These are phyloP conservation scores for Plutella xylostella DNA, from an alignment of 2,888 invertebrate species.

Conservation along the genomic window DNA sequence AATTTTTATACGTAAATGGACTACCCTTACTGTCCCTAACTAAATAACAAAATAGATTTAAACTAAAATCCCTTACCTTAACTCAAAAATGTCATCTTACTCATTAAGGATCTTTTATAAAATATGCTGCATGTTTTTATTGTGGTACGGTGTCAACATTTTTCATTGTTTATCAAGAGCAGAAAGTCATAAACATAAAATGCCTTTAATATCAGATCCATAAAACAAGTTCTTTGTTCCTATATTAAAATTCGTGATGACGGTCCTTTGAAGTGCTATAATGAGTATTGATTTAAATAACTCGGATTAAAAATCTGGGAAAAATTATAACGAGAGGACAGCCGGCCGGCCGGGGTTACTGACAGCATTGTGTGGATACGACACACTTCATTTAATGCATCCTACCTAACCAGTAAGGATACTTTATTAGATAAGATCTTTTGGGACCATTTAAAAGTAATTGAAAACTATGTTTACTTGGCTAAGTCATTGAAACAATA, in stretches of 20 bases:
- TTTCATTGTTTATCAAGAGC: constrained; percentile 52
- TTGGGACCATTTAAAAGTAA: too few species aligned
- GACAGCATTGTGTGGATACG: constrained; percentile 31
- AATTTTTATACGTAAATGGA: too few species aligned
- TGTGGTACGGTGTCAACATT: constrained; percentile 38
- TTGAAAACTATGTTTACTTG: too few species aligned
- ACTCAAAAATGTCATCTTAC: constrained; percentile 3
- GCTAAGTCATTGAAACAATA: too few species aligned
- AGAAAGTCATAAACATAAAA: constrained; percentile 56
- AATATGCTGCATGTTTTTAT: constrained; percentile 14
- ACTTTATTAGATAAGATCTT: too few species aligned
- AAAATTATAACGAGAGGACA: constrained; percentile 61
- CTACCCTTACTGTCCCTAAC: too few species aligned
- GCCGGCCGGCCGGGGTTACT: constrained; percentile 30
- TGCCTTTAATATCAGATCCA: constrained; percentile 59
- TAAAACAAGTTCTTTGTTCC: constrained; percentile 62
- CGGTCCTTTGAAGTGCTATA: constrained; percentile 63
- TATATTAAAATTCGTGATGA: constrained; percentile 55
- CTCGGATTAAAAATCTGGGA: constrained; percentile 63
- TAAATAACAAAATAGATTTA: too few species aligned
- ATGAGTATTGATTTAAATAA: constrained; percentile 69
- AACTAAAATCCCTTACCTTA: too few species aligned
- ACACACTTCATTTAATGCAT: too few species aligned
- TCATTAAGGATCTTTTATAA: constrained; percentile 4
- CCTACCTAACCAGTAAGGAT: too few species aligned